Base-by-base conservation (phyloP, 2,888 invertebrate species). In the Rotaria magnacalcarata region DNA sequence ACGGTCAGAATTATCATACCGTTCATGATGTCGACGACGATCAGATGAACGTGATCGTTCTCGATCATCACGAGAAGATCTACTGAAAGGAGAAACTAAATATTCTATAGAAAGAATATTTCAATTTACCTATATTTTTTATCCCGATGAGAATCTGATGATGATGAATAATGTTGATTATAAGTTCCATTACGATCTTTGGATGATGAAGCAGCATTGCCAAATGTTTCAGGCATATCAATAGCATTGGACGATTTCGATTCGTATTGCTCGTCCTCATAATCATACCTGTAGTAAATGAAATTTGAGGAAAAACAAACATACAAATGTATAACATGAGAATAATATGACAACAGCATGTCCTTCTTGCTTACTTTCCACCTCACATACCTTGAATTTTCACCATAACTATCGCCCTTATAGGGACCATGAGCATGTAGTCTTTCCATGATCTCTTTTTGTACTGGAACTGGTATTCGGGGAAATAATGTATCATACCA, bases 401-500 rank as follows among this genome's bases (percentile, higher is more conserved):
- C 67, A 67, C 67, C 67, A 19, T 16, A 67, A 7, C 24, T 67
- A 67, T 67, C 67, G 67, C 67, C 67, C 34, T 67, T 67, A 67
- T 67, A 67, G 19, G 67, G 67, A 7, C 67, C 67, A 19, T 67
- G 67, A 67, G 67, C 67, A 41, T 67, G 67, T 19, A 67, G 7
- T 34, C 19, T 67, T 67, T 84, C 86, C 75, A 80, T 80, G 47
- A 86, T 86, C 41, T 86, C 86, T 27, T 85, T 84, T 47, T 86
- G 86, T 24, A 47, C 85, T 7, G 84, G 86, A 6, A 86, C 86
- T 27, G 99, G 99, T 91, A 99, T 98, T 88, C 99, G 93, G 0
- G 99, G 99, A 91, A 99, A 99, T 34, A 99, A 93, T 0, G 99
- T 99, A 75, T 96, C 96, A 92, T 97, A 99, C 98, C 99, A 99